phyloP scores from a whole-genome alignment of 2,888 invertebrate species.

The Diarsia rubi region DNA sequence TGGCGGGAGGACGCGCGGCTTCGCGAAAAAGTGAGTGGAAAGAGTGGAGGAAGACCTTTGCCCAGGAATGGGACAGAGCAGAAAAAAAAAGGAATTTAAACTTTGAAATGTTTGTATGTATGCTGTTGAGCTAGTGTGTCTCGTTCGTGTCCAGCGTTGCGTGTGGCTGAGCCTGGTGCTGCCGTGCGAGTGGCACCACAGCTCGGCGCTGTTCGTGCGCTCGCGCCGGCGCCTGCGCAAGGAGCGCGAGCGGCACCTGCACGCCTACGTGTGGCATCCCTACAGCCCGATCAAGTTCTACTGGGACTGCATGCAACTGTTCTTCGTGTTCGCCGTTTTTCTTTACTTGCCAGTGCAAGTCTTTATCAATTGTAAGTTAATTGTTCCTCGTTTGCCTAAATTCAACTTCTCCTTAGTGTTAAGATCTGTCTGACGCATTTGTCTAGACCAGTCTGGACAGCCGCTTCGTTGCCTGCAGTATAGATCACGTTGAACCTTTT shows the following conservation, averaged over 20 bases:
- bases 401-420: neutral
- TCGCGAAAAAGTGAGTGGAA: too few species aligned
- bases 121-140: neutral
- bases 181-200: slow-evolving; percentile 76
- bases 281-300: slow-evolving; percentile 78
- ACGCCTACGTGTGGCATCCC: slow-evolving; percentile 77
- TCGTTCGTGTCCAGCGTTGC: slow-evolving; percentile 41
- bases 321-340: slow-evolving; percentile 64
- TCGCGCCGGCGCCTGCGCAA: slow-evolving; percentile 72
- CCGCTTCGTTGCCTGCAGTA: neutral
- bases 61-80: too few species aligned
- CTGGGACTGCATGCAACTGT: slow-evolving; percentile 72
- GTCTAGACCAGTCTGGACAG: neutral
- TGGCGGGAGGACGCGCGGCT: too few species aligned
- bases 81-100: too few species aligned
- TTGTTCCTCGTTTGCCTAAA: neutral
- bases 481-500: neutral
- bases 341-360: slow-evolving; percentile 79
- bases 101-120: neutral
- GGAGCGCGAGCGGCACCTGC: slow-evolving; percentile 75
- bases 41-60: too few species aligned
- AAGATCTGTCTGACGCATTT: too few species aligned
- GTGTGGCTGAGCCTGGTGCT: slow-evolving; percentile 61
- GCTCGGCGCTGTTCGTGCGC: slow-evolving; percentile 70
- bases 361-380: slow-evolving; percentile 75